Evolutionary conservation across 2,113 vertebrate species (phyloP).

Genomic region (Nestor notabilis): DNA sequence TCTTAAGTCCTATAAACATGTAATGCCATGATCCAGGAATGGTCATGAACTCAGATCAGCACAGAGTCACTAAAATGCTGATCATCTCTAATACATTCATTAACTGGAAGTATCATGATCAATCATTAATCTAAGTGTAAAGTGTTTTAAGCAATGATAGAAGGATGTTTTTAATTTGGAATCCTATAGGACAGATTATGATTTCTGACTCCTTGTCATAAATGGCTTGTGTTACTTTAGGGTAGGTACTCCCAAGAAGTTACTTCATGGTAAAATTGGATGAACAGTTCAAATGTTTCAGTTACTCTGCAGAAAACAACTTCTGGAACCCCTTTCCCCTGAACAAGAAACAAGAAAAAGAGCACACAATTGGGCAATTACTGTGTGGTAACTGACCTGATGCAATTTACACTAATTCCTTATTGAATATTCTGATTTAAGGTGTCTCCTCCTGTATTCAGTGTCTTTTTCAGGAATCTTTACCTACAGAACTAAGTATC

Average conservation of each 20-base stretch:
- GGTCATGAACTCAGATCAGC: not conserved
- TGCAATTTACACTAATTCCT: not conserved
- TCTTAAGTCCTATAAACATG: not conserved
- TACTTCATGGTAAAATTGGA: not conserved
- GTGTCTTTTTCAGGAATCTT: not conserved
- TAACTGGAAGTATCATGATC: not conserved
- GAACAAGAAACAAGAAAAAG: not conserved
- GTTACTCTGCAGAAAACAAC: not conserved
- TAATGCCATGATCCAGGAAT: not conserved
- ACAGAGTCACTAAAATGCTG: not conserved
- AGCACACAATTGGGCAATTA: not conserved
- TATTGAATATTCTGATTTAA: not conserved
- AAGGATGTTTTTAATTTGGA: not conserved
- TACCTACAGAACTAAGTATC: not conserved
- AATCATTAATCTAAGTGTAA: not conserved
- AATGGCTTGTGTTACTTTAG: not conserved
- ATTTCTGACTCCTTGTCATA: not conserved
- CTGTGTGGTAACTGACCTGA: not conserved
- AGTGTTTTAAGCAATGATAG: not conserved
- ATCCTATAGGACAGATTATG: not conserved
- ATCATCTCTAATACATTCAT: not conserved
- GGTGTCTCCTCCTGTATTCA: not conserved
- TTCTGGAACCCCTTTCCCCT: not conserved
- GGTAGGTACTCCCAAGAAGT: not conserved
- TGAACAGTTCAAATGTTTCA: not conserved